Evolutionary conservation across 1,140 invertebrate species (phyloP), one percentile per base, ranked within the genome.

Genomic region (Formica exsecta): DNA sequence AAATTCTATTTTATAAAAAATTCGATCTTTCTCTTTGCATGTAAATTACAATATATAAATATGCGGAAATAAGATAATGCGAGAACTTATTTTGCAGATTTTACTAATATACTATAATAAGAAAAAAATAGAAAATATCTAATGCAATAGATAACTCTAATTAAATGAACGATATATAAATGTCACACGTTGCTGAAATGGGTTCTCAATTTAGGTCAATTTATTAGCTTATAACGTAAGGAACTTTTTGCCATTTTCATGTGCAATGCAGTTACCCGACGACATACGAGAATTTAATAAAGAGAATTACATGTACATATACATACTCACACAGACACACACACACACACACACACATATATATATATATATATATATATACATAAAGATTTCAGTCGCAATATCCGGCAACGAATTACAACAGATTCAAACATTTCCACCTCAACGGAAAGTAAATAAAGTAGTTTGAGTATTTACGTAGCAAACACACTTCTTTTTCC

Each of bases 401-500:
- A 89, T 89, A 89, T 89, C 79, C 85, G 38, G 71, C 36, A 79
- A 70, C 41, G 68, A 86, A 75, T 88, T 88, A 86, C 51, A 81
- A 44, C 75, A n/a, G 25, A 29, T 48, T 68, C 77, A 65, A 70
- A 86, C 85, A 87, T 75, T 81, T 80, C 51, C 61, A 54, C 62
- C 61, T 38, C 41, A 19, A 32, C 36, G 22, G 48, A 19, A 76
- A 70, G 66, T 44, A 89, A 89, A 89, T 89, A 85, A 87, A 88
- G 29, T 54, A 74, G 79, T 62, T 61, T 62, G 48, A 77, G 48
- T 89, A 87, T 85, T 87, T 89, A 87, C 73, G 68, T 65, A 89
- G 74, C 44, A 89, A 89, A 89, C 80, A 87, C 29, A 77, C 59
- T 65, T 61, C 25, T 65, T 29, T 19, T 62, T 62, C 32, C 19